Evolutionary conservation across 2,797 vertebrate species (phyloP).

Genomic region (Jordanella pulchra): DNA sequence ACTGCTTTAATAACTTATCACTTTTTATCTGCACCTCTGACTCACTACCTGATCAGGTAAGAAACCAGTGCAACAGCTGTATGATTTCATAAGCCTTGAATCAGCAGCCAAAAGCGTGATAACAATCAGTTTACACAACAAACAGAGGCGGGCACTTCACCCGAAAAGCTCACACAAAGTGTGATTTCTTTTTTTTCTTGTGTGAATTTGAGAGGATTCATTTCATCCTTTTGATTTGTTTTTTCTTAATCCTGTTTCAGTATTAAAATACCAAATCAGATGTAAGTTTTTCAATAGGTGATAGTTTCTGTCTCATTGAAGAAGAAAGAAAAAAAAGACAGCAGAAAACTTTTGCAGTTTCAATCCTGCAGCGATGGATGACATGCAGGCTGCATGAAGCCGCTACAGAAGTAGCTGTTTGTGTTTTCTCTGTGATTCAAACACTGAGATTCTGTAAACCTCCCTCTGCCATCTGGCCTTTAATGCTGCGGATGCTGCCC

Average conservation of each 20-base stretch:
- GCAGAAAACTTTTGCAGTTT: background rate
- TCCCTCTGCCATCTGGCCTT: slow-evolving; percentile 32
- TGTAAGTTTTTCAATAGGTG: background rate
- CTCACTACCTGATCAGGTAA: background rate
- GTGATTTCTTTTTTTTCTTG: too few species aligned
- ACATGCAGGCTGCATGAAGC: slow-evolving; percentile 3
- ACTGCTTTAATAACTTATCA: background rate
- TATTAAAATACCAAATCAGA: background rate
- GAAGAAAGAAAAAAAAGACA: too few species aligned
- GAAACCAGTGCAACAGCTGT: background rate
- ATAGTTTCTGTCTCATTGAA: background rate
- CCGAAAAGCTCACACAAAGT: background rate
- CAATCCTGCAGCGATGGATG: background rate
- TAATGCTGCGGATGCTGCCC: slow-evolving; percentile 16
- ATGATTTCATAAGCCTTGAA: background rate
- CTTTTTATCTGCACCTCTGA: background rate
- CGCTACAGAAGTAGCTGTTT: slow-evolving; percentile 44
- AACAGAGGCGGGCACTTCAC: background rate
- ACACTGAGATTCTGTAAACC: slow-evolving; percentile 56
- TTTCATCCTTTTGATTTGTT: background rate
- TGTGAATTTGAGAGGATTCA: background rate
- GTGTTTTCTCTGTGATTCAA: slow-evolving; percentile 53
- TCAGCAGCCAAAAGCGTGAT: background rate
- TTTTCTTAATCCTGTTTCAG: background rate
- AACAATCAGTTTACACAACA: background rate